phyloP scores from a whole-genome alignment of 2,797 vertebrate species.

The Catamblyrhynchus diadema region DNA sequence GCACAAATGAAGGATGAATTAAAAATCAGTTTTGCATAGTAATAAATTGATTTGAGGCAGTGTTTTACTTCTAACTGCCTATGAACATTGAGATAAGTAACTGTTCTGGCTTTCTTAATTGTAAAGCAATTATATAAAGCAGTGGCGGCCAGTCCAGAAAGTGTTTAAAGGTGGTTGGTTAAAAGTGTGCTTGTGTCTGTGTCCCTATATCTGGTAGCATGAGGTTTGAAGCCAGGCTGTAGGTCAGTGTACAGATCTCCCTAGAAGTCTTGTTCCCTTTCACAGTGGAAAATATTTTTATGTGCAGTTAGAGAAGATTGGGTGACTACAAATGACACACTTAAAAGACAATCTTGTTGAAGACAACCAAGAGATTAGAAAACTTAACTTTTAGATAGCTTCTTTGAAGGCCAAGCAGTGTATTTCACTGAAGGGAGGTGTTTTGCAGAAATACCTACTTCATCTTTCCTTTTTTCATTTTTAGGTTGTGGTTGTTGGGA shows the following conservation, averaged over 20 bases:
- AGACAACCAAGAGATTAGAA: not conserved
- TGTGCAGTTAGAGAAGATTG: not conserved
- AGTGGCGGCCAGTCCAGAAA: not conserved
- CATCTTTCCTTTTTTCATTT: not conserved
- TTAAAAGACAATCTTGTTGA: not conserved
- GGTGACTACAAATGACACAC: rapidly evolving
- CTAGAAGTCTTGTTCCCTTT: not conserved
- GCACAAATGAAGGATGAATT: not conserved
- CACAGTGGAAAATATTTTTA: not conserved
- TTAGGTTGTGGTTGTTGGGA: conserved; percentile 94
- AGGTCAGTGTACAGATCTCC: not conserved
- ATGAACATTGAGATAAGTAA: not conserved
- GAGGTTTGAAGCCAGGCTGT: not conserved
- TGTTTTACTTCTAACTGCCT: not conserved
- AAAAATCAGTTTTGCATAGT: not conserved
- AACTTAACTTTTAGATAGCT: not conserved
- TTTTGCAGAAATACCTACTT: not conserved
- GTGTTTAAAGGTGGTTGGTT: not conserved
- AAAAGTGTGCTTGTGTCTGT: not conserved
- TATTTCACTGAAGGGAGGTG: not conserved
- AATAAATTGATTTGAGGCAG: not conserved
- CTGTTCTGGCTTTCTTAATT: conserved; percentile 7
- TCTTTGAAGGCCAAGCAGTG: not conserved
- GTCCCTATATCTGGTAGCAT: not conserved
- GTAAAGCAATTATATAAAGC: conserved; percentile 12